phyloP scores from a whole-genome alignment of 2,797 vertebrate species.

The Dendrocincla tyrannina region DNA sequence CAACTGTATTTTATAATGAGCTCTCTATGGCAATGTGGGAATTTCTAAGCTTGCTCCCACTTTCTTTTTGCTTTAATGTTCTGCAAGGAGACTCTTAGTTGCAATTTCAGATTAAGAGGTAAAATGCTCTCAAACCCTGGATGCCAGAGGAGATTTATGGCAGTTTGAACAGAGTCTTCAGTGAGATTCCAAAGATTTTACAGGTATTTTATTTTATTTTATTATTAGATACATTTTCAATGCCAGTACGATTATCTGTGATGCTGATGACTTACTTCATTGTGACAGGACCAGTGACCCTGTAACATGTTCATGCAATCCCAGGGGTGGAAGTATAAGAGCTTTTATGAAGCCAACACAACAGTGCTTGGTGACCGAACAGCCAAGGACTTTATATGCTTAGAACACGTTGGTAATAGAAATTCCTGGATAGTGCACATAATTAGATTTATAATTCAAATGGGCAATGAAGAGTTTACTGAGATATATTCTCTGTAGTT shows the following conservation, averaged over 20 bases:
- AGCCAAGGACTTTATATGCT: not conserved
- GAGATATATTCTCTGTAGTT: not conserved
- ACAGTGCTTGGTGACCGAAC: not conserved
- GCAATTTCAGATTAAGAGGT: conserved; percentile 37
- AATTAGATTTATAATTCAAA: not conserved
- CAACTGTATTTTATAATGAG: not conserved
- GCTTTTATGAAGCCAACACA: not conserved
- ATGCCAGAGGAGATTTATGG: conserved; percentile 14
- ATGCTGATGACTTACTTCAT: not conserved
- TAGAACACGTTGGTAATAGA: not conserved
- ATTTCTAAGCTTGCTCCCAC: not conserved
- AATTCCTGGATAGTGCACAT: not conserved
- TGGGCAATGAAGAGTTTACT: not conserved
- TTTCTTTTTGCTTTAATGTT: conserved; percentile 24
- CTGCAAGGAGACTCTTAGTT: not conserved
- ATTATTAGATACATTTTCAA: conserved; percentile 15
- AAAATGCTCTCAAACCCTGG: not conserved
- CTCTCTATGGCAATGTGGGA: not conserved
- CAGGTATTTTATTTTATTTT: conserved; percentile 44
- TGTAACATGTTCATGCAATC: not conserved
- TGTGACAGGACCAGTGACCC: not conserved
- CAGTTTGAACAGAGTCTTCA: not conserved
- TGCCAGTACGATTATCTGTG: not conserved
- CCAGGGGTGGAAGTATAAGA: not conserved
- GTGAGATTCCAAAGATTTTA: not conserved